Percentiles rank a stretch among this genome's conserved stretches.
phyloP scores from a whole-genome alignment of 1,140 invertebrate genomes.

The Heliconius hewitsoni region DNA sequence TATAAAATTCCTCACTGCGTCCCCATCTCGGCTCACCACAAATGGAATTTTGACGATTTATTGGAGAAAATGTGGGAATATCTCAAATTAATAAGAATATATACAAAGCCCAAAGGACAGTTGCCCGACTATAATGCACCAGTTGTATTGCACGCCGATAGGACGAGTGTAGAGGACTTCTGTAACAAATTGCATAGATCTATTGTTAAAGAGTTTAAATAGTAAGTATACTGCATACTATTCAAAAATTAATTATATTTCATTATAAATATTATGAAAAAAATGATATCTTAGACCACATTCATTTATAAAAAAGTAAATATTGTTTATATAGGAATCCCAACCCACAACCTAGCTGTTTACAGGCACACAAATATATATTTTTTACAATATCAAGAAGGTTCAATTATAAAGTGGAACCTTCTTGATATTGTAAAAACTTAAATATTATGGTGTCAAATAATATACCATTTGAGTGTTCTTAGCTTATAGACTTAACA shows the following conservation, averaged over 20 bases:
- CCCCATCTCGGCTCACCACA: slow-evolving; percentile 99
- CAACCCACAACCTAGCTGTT: too few species aligned
- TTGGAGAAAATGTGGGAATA: slow-evolving; percentile 99
- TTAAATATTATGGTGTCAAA: too few species aligned
- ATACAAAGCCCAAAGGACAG: slow-evolving; percentile 99
- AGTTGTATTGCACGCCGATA: slow-evolving; percentile 95
- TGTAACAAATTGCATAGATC: slow-evolving; percentile 99
- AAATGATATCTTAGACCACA: too few species aligned
- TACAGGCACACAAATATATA: too few species aligned
- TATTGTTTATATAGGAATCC: too few species aligned
- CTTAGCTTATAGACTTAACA: too few species aligned
- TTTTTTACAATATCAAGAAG: too few species aligned
- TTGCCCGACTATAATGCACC: slow-evolving; percentile 98
- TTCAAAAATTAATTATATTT: background rate
- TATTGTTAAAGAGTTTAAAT: slow-evolving; percentile 99
- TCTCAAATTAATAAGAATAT: slow-evolving; percentile 96
- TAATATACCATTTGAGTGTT: too few species aligned
- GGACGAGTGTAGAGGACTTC: slow-evolving; percentile 96
- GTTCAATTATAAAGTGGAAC: too few species aligned
- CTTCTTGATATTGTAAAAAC: too few species aligned
- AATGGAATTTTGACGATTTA: slow-evolving; percentile 99
- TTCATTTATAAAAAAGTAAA: too few species aligned
- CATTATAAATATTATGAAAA: too few species aligned
- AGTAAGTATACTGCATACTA: slow-evolving; percentile 84
- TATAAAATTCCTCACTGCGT: slow-evolving; percentile 99